A percentile compares a stretch with the other conserved stretches of the same genome.
Conservation (phyloP, 2,797 vertebrate genomes). For the Coccyzus lansbergi region DNA sequence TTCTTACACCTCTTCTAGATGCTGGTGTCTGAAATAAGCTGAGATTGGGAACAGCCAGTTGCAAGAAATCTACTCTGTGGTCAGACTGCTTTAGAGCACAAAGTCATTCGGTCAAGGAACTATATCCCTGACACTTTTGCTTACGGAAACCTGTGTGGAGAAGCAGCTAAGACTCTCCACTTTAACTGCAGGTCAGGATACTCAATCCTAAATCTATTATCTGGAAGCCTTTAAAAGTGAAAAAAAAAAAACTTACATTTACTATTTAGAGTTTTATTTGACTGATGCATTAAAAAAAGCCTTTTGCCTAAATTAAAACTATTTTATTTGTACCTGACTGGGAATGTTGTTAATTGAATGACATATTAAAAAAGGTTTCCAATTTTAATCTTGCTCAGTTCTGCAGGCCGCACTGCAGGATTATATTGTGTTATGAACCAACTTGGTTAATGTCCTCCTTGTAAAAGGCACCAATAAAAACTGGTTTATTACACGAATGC, state of each 20-base stretch:
- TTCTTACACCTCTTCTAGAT: neutral
- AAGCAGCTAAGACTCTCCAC: neutral
- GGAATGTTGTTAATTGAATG: neutral
- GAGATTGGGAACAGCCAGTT: neutral
- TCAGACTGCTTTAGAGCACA: neutral
- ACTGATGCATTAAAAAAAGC: neutral
- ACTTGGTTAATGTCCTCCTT: neutral
- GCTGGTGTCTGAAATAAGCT: neutral
- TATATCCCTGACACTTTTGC: neutral
- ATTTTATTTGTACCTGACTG: neutral
- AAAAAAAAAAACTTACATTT: neutral
- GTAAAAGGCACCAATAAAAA: neutral
- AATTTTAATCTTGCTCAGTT: neutral
- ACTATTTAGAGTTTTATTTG: constrained; percentile 1
- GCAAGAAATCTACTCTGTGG: neutral
- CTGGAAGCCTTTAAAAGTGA: neutral
- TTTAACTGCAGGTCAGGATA: neutral
- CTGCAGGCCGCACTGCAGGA: neutral
- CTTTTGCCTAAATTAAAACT: neutral
- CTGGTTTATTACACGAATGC: neutral
- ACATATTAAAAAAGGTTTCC: neutral
- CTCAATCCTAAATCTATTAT: neutral
- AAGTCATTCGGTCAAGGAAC: neutral
- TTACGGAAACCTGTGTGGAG: neutral
- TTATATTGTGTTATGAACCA: neutral